Evolutionary conservation across 2,797 vertebrate genomes (phyloP), one percentile per base, ranked within the genome.

Genomic region (Acridotheres tristis): DNA sequence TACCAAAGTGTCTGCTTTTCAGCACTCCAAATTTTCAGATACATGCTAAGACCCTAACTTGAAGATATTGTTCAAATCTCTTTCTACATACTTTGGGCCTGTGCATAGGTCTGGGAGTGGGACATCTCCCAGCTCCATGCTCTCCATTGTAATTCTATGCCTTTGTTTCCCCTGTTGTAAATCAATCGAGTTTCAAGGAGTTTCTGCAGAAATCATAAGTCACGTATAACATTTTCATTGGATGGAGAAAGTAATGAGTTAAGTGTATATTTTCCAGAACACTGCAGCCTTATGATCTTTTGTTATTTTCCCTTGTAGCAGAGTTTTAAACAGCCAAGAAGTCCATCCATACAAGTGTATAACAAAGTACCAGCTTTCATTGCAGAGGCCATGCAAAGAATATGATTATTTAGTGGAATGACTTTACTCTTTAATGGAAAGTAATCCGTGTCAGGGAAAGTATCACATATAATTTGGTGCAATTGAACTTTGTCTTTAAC

Each of bases 401-500:
- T 58, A 73, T 29, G 43, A 75, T 79, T 84, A 71, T 92, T 88
- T 85, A 95, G 58, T 89, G 79, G 75, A 96, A 92, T 71, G 67
- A 90, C 45, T 94, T 97, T 80, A 63, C 69, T 91, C 85, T 96
- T 97, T 95, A 96, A 95, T 82, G 82, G 80, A 94, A 97, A 95
- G 77, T 76, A 96, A 96, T 97, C 81, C 10, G n/a, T 97, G 97
- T 96, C 93, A 96, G 85, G 96, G 90, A 97, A 97, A 84, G 71
- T 61, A 94, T 93, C 42, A 48, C 73, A 76, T 75, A 65, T 93
- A 96, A 96, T 97, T 97, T 96, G 74, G 67, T 85, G 86, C 94
- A 97, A 97, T 65, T 96, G 95, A 97, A 97, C 90, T 97, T 97
- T 7, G 10, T 97, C 94, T 98, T 97, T 97, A 97, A 98, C 96